phyloP scores from a whole-genome alignment of 2,888 invertebrate species.

The Nudaria mundana region DNA sequence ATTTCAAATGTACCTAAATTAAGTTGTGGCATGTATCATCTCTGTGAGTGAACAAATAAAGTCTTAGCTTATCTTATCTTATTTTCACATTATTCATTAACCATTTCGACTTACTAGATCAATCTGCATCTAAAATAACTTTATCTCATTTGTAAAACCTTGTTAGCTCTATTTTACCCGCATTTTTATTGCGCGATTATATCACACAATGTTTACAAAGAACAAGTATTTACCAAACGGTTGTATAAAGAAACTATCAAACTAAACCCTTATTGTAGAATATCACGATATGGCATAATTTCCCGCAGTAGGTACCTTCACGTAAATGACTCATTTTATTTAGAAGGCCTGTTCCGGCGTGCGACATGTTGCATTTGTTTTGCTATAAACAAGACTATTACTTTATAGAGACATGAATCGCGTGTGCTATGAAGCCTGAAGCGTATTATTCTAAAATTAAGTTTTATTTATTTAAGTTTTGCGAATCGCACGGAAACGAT shows the following conservation, averaged over 20 bases:
- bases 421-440: conserved; percentile 44
- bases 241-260: conserved; percentile 24
- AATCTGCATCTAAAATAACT: neutral
- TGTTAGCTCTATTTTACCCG: neutral
- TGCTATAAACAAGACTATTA: conserved; percentile 50
- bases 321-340: conserved; percentile 35
- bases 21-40: too few species aligned
- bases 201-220: conserved; percentile 15
- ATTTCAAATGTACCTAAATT: too few species aligned
- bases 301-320: conserved; percentile 21
- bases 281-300: conserved; percentile 28
- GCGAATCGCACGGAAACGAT: conserved; percentile 55
- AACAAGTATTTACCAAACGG: conserved; percentile 17
- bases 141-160: neutral
- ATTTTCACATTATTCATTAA: too few species aligned
- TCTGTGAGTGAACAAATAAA: too few species aligned
- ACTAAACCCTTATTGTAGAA: conserved; percentile 20
- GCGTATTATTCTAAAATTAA: conserved; percentile 70
- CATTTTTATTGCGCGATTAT: conserved; percentile 2
- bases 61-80: too few species aligned
- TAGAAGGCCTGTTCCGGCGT: conserved; percentile 25
- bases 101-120: too few species aligned
- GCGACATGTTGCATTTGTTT: conserved; percentile 45
- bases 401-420: conserved; percentile 56
- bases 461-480: conserved; percentile 58